Percentiles rank a stretch among this genome's conserved stretches.
phyloP scores from a whole-genome alignment of 2,888 invertebrate species.

The Frankliniella intonsa region DNA sequence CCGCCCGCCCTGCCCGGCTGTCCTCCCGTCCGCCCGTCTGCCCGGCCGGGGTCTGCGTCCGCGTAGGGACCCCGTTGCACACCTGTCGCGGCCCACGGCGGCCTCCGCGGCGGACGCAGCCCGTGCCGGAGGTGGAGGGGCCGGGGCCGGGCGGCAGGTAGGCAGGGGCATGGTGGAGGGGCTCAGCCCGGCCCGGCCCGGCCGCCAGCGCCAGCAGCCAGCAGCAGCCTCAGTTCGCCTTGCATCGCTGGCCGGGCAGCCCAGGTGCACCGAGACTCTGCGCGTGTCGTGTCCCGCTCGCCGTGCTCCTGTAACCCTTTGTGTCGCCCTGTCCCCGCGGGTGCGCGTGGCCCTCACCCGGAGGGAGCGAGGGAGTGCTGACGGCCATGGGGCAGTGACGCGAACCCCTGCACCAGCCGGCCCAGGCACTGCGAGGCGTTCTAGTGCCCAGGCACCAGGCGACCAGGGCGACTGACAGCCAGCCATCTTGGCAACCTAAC shows the following conservation, averaged over 20 bases:
- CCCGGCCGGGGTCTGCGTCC: no score
- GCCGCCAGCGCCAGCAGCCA: no score
- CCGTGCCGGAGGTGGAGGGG: slow-evolving; percentile 38
- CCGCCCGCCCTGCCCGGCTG: no score
- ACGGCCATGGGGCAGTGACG: neutral
- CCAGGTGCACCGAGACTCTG: neutral
- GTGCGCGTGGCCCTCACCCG: neutral
- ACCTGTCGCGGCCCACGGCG: slow-evolving; percentile 36
- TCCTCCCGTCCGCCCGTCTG: no score
- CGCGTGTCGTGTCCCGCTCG: neutral
- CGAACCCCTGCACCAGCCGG: neutral
- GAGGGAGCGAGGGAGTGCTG: neutral
- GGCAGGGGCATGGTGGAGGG: neutral
- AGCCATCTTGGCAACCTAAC: slow-evolving; percentile 14
- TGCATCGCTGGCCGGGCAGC: neutral
- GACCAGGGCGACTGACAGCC: slow-evolving; percentile 33
- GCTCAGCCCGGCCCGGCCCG: no score
- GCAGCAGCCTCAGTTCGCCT: neutral
- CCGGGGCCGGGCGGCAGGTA: neutral
- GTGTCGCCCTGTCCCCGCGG: neutral
- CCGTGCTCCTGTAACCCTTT: neutral
- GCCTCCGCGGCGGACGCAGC: slow-evolving; percentile 39
- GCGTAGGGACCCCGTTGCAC: neutral
- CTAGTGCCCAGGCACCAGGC: neutral
- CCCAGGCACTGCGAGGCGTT: neutral